Conservation (phyloP, 2,888 invertebrate genomes). For the Cordilura impudica region DNA sequence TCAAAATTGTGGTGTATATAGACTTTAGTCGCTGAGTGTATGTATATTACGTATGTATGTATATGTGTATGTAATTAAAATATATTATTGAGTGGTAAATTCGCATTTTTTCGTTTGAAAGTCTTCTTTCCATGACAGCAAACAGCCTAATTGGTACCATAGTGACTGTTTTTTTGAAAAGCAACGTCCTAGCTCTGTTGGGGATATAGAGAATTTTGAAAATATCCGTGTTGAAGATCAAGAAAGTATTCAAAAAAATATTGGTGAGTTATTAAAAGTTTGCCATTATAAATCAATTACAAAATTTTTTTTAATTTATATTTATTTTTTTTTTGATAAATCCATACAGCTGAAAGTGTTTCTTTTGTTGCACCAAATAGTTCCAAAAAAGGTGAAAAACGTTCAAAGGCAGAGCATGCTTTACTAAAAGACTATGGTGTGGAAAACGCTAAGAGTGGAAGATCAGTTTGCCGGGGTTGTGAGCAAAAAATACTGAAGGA, state of each 20-base stretch:
- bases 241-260: conserved; percentile 83
- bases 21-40: too few relatives aligned
- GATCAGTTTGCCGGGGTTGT: conserved; percentile 90
- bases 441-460: conserved; percentile 92
- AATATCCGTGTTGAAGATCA: conserved; percentile 91
- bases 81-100: too few relatives aligned
- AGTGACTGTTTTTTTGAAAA: conserved; percentile 90
- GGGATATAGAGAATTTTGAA: conserved; percentile 89
- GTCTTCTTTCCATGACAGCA: conserved; percentile 93
- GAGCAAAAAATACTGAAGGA: conserved; percentile 88
- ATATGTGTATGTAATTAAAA: neutral
- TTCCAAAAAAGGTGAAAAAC: conserved; percentile 77
- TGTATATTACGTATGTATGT: too few relatives aligned
- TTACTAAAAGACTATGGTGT: conserved; percentile 84
- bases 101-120: conserved; percentile 76
- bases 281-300: too few relatives aligned
- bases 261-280: conserved; percentile 80
- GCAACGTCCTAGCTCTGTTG: conserved; percentile 84
- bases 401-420: conserved; percentile 76
- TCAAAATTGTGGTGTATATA: too few relatives aligned
- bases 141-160: conserved; percentile 93
- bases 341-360: conserved; percentile 62
- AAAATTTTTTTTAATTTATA: too few relatives aligned
- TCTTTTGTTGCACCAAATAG: conserved; percentile 46
- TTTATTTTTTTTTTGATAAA: neutral